Evolutionary conservation across 2,797 vertebrate species (phyloP).

Genomic region (Anguilla obscura): DNA sequence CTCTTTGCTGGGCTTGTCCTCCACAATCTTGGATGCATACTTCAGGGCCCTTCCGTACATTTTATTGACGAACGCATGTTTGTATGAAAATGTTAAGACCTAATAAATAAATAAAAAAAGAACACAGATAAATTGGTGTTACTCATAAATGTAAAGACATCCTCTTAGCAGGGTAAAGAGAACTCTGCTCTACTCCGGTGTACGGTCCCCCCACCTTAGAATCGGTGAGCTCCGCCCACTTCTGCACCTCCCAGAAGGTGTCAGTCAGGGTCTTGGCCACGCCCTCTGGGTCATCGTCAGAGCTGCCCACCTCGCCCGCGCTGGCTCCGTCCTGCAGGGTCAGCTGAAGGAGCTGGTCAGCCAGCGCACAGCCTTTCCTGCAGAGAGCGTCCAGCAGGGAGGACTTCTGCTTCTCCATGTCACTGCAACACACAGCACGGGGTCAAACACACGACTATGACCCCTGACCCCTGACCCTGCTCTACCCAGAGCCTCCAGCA

Average conservation of each 20-base stretch:
- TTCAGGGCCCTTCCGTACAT: conserved; percentile 94
- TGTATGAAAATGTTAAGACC: conserved; percentile 96
- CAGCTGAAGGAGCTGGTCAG: conserved; percentile 84
- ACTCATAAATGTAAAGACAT: background rate
- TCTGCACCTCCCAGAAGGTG: conserved; percentile 93
- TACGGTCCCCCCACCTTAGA: conserved; percentile 77
- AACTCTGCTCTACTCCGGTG: background rate
- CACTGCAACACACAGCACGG: conserved; percentile 66
- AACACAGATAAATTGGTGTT: background rate
- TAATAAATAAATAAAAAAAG: conserved; percentile 53
- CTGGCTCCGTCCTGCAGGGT: conserved; percentile 77
- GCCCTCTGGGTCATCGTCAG: conserved; percentile 77
- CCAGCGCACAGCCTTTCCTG: conserved; percentile 88
- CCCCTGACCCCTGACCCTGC: background rate
- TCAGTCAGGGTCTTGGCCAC: conserved; percentile 76
- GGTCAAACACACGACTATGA: background rate
- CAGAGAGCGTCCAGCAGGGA: conserved; percentile 84
- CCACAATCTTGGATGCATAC: conserved; percentile 90
- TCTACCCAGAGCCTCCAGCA: background rate
- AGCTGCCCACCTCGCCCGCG: conserved; percentile 69
- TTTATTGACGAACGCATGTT: conserved; percentile 91
- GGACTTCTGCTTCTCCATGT: conserved; percentile 93
- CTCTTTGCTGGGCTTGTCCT: conserved; percentile 96
- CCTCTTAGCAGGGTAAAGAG: background rate
- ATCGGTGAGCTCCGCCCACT: conserved; percentile 94